Evolutionary conservation across 2,113 vertebrate genomes (phyloP), one percentile per base, ranked within the genome.

Genomic region (Opisthocomus hoazin): DNA sequence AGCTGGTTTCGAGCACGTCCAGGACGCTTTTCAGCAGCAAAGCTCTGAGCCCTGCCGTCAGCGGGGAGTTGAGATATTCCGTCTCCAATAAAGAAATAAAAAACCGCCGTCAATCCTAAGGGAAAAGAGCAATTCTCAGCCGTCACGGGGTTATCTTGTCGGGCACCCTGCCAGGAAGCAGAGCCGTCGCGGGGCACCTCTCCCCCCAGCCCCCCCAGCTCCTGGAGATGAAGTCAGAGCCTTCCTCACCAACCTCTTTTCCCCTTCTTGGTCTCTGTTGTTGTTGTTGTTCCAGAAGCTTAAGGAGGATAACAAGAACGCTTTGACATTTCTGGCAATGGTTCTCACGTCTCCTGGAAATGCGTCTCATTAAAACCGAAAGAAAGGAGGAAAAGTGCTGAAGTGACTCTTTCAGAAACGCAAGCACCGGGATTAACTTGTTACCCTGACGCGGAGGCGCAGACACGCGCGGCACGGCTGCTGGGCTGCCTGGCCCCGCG

Each of bases 281-380:
- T 66, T 88, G 69, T 69, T 90, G 94, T 86, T 94, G 63, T 79
- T 94, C 66, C 66, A 96, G 93, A 61, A 90, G 93, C 94, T 95
- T 87, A 91, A 57, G 70, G 50, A 94, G 89, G 81, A 93, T 93
- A 96, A 96, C 90, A 88, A 84, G 94, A 79, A 56, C 29, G 12
- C 68, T 75, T 39, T 96, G 95, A 94, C 83, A 58, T 75, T 91
- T 93, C 81, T 97, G 93, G 94, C 86, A 91, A 88, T 29, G 87
- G 93, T 95, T 96, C 94, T 91, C 90, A 63, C 84, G 82, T 93
- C 95, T 92, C 92, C 78, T 77, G 90, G 81, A 96, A 97, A 97
- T 21, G 43, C 65, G 86, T 30, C 96, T 97, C 94, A 97, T 97
- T 93, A 95, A 94, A 96, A 87, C 21, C 71, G 16, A 77, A 79